phyloP scores from a whole-genome alignment of 2,888 invertebrate species.

The Lithophane semibrunnea region DNA sequence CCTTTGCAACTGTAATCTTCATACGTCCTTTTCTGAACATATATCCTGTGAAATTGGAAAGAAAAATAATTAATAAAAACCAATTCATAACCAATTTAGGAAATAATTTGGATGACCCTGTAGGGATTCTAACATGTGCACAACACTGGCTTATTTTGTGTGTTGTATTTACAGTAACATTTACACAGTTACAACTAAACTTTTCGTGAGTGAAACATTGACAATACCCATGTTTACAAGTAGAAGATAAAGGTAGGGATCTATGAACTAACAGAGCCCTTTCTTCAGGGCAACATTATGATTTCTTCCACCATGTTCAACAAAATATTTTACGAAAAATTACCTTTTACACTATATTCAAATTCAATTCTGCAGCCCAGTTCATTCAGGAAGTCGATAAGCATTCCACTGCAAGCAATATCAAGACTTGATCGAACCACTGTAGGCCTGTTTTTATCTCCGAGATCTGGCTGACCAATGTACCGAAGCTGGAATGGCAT shows the following conservation, averaged over 20 bases:
- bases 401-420: slow-evolving; percentile 96
- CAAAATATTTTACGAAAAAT: neutral
- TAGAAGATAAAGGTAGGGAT: neutral
- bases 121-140: neutral
- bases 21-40: slow-evolving; percentile 99
- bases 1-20: slow-evolving; percentile 99
- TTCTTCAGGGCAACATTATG: too few species aligned
- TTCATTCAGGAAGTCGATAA: slow-evolving; percentile 97
- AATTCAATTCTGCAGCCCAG: slow-evolving; percentile 97
- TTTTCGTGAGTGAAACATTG: neutral
- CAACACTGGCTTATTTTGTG: neutral
- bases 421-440: slow-evolving; percentile 97
- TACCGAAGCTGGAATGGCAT: slow-evolving; percentile 97
- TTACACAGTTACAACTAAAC: neutral
- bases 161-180: neutral
- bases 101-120: neutral
- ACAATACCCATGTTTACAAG: neutral
- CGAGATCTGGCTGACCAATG: slow-evolving; percentile 97
- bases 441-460: slow-evolving; percentile 96
- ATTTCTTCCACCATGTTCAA: neutral
- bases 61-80: neutral
- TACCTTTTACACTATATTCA: slow-evolving; percentile 97
- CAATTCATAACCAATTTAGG: neutral
- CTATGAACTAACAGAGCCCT: neutral
- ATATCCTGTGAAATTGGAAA: slow-evolving; percentile 88